phyloP scores from a whole-genome alignment of 2,113 vertebrate genomes.

The Shinisaurus crocodilurus region DNA sequence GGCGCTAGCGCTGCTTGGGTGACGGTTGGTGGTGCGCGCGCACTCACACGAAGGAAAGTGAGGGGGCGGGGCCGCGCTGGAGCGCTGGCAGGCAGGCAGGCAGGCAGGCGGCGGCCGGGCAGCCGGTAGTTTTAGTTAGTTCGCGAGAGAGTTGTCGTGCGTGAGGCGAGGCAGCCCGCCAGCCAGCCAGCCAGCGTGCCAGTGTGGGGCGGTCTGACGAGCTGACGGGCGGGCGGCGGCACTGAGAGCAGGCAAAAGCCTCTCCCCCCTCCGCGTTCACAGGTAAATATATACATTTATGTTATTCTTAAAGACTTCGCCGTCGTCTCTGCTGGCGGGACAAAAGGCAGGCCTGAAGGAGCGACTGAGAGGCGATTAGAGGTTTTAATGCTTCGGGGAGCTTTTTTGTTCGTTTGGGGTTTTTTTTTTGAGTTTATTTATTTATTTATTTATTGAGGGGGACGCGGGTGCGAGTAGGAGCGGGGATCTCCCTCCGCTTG shows the following conservation, averaged over 20 bases:
- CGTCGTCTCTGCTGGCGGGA: no score
- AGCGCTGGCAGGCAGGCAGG: neutral
- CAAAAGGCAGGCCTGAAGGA: neutral
- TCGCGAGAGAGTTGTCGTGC: neutral
- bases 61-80: conserved; percentile 2
- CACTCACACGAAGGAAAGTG: neutral
- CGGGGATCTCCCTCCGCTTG: neutral
- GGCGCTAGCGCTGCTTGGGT: no score
- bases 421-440: no score
- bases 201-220: neutral
- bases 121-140: rapidly evolving
- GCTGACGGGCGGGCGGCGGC: conserved; percentile 2
- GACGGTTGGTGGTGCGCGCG: neutral
- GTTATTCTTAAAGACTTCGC: no score
- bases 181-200: neutral
- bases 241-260: neutral
- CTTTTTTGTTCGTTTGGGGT: no score
- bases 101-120: no score
- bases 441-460: neutral
- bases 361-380: neutral
- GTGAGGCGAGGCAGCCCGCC: neutral
- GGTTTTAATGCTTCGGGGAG: no score
- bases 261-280: no score
- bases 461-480: neutral
- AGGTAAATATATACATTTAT: no score